These are phyloP conservation scores for Trichopoda pennipes DNA, from an alignment of 2,888 invertebrate species.

Conservation along the genomic window DNA sequence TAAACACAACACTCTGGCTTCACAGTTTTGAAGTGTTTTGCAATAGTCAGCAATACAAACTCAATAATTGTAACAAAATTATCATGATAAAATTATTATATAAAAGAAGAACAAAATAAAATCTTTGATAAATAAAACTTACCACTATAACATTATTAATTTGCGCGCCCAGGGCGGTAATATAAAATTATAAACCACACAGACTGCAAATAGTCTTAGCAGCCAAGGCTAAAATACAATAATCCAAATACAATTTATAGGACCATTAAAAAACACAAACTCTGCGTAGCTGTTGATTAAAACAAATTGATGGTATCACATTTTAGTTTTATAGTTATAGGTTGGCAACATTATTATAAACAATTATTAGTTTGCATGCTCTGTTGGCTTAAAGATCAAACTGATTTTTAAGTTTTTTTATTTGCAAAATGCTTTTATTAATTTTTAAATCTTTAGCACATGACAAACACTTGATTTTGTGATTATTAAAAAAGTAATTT, in stretches of 20 bases:
- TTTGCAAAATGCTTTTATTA: neutral
- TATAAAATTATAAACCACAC: slow-evolving; percentile 39
- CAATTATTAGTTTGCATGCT: neutral
- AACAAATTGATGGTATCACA: slow-evolving; percentile 25
- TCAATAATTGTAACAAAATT: slow-evolving; percentile 17
- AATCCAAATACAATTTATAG: slow-evolving; percentile 22
- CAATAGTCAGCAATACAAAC: neutral
- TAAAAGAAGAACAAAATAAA: slow-evolving; percentile 6
- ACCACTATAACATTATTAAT: slow-evolving; percentile 17
- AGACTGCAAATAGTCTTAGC: neutral
- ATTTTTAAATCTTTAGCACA: too few species aligned
- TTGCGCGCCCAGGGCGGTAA: neutral
- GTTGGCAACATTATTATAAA: neutral
- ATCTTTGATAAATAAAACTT: slow-evolving; percentile 33
- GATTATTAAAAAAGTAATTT: too few species aligned
- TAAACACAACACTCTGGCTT: slow-evolving; percentile 20
- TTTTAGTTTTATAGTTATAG: slow-evolving; percentile 35
- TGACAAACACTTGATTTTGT: too few species aligned
- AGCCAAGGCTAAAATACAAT: neutral
- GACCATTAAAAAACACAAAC: neutral
- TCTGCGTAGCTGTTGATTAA: slow-evolving; percentile 18
- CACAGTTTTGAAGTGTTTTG: slow-evolving; percentile 21
- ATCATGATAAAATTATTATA: slow-evolving; percentile 23
- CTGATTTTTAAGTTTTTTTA: neutral
- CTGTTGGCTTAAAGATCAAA: neutral